These are phyloP conservation scores for Rhynchophorus ferrugineus DNA, from an alignment of 1,140 invertebrate genomes.

Conservation along the genomic window DNA sequence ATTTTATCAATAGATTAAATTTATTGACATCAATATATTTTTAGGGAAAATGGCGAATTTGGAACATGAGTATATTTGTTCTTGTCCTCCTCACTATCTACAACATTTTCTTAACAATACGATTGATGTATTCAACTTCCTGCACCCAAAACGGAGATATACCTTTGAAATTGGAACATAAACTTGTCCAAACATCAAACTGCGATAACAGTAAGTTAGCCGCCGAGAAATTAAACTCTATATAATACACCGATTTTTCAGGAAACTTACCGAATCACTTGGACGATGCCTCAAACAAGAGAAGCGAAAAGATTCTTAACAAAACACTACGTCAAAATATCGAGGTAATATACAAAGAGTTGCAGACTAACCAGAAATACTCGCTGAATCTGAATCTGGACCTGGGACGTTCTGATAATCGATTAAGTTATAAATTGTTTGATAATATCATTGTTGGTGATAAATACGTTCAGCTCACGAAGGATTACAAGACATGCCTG, in stretches of 20 bases:
- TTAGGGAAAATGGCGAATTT: conserved; percentile 50
- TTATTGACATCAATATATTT: too few relatives aligned
- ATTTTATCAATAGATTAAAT: too few relatives aligned
- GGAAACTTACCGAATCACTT: not conserved
- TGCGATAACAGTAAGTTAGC: not conserved
- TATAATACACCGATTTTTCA: conserved; percentile 31
- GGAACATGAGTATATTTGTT: conserved; percentile 58
- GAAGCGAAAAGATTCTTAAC: conserved; percentile 24
- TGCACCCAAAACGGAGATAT: conserved; percentile 31
- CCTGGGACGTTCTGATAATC: conserved; percentile 65
- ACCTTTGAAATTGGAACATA: conserved; percentile 20
- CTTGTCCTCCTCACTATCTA: conserved; percentile 57
- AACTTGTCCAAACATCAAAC: conserved; percentile 15
- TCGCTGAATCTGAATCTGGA: conserved; percentile 53
- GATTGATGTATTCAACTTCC: conserved; percentile 51
- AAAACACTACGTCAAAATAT: conserved; percentile 4
- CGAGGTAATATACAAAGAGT: not conserved
- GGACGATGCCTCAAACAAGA: not conserved
- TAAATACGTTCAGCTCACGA: conserved; percentile 49
- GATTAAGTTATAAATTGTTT: conserved; percentile 59
- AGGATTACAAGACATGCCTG: conserved; percentile 59
- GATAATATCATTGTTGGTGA: conserved; percentile 64
- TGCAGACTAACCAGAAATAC: conserved; percentile 26
- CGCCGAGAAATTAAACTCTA: not conserved
- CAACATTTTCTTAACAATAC: conserved; percentile 61